phyloP scores from a whole-genome alignment of 2,888 invertebrate species.

The Trachelus tabidus region DNA sequence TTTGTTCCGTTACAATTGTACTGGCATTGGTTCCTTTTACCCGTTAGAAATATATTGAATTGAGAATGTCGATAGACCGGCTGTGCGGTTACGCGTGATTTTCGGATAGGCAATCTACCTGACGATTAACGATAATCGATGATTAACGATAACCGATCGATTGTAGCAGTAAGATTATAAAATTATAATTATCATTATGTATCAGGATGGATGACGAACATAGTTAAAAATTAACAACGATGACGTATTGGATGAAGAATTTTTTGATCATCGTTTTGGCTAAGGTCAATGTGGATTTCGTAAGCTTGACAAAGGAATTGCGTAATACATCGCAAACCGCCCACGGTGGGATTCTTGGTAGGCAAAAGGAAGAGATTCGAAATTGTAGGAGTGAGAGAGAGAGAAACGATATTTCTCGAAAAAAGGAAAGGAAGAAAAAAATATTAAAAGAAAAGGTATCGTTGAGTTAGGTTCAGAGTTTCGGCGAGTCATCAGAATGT shows the following conservation, averaged over 20 bases:
- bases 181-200: neutral
- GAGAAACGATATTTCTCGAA: neutral
- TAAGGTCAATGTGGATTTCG: neutral
- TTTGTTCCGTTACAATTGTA: neutral
- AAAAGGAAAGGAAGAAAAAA: neutral
- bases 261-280: neutral
- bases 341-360: neutral
- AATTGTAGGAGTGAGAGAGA: neutral
- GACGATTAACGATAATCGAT: too few species aligned
- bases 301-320: neutral
- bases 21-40: neutral
- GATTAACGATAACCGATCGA: too few species aligned
- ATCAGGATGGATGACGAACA: neutral
- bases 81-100: neutral
- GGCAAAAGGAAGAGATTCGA: neutral
- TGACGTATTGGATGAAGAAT: neutral
- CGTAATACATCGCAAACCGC: neutral
- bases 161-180: neutral
- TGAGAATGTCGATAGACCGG: neutral
- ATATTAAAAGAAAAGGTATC: slow-evolving; percentile 22
- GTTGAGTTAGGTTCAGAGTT: slow-evolving; percentile 37
- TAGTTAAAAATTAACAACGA: neutral
- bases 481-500: slow-evolving; percentile 36
- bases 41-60: neutral
- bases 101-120: neutral